These are phyloP conservation scores for Microcebus ravelobensis DNA, from an alignment of 2,113 vertebrate genomes.

Conservation along the genomic window DNA sequence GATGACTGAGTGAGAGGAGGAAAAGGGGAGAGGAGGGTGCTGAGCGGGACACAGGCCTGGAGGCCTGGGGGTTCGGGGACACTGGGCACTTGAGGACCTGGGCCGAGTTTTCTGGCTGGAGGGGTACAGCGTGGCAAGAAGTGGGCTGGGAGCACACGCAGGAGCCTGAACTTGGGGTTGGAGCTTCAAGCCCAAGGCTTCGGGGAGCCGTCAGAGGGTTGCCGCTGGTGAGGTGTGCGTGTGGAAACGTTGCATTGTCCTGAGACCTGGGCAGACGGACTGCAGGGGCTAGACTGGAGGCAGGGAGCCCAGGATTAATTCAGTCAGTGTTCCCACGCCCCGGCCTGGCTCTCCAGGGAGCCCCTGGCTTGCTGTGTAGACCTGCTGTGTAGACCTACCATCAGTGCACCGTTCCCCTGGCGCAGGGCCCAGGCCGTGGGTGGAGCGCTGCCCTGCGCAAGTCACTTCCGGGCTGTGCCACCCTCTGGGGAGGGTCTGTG, in stretches of 20 bases:
- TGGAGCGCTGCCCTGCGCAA: accelerated
- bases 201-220: background rate
- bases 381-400: accelerated
- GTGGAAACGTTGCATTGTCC: accelerated
- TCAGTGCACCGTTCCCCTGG: accelerated
- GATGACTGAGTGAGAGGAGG: background rate
- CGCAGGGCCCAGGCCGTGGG: accelerated
- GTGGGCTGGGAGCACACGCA: background rate
- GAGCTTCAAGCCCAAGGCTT: background rate
- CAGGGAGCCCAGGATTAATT: background rate
- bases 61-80: background rate
- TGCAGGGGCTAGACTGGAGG: background rate
- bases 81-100: background rate
- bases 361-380: background rate
- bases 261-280: background rate
- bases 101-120: background rate
- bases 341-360: background rate
- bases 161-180: background rate
- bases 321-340: accelerated
- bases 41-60: background rate
- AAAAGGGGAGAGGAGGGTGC: background rate
- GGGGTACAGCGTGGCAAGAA: background rate
- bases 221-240: background rate
- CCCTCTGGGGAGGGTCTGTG: too few species aligned
- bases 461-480: background rate